These are phyloP conservation scores for Nasonia giraulti DNA, from an alignment of 1,140 invertebrate species.

Conservation along the genomic window DNA sequence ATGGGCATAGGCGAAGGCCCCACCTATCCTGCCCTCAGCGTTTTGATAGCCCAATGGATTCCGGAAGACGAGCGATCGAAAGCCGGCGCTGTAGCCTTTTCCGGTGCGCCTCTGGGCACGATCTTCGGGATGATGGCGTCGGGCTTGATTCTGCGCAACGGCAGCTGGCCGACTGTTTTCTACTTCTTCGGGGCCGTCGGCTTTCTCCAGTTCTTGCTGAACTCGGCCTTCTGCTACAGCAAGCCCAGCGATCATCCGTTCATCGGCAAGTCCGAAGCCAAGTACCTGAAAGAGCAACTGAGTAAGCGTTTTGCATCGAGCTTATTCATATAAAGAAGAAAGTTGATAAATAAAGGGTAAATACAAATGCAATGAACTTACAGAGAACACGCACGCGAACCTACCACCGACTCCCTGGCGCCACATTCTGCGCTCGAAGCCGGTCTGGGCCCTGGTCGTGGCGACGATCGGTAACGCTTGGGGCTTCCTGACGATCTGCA, in stretches of 20 bases:
- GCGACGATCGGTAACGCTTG: slow-evolving; percentile 92
- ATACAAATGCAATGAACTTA: background rate
- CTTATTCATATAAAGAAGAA: too few relatives aligned
- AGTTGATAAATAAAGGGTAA: slow-evolving; percentile 35
- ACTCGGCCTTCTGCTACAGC: slow-evolving; percentile 83
- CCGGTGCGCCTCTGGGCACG: slow-evolving; percentile 66
- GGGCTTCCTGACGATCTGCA: slow-evolving; percentile 95
- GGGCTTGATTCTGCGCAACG: slow-evolving; percentile 79
- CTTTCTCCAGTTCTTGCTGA: slow-evolving; percentile 83
- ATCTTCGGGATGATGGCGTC: slow-evolving; percentile 83
- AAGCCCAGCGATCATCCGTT: slow-evolving; percentile 88
- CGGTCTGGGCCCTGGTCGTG: slow-evolving; percentile 83
- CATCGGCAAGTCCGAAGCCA: slow-evolving; percentile 85
- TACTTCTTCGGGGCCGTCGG: slow-evolving; percentile 87
- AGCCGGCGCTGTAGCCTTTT: background rate
- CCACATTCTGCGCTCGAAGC: slow-evolving; percentile 83
- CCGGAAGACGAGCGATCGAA: slow-evolving; percentile 13
- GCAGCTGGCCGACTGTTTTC: slow-evolving; percentile 86
- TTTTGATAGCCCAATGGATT: slow-evolving; percentile 14
- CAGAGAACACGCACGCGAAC: slow-evolving; percentile 69
- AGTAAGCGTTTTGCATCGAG: slow-evolving; percentile 79
- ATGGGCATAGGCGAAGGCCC: slow-evolving; percentile 28
- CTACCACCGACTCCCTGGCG: slow-evolving; percentile 82
- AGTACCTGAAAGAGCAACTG: slow-evolving; percentile 82
- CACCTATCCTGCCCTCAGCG: background rate